Percentiles rank a stretch among this genome's conserved stretches.
Conservation (phyloP, 2,113 vertebrate genomes). For the Chiloscyllium plagiosum region DNA sequence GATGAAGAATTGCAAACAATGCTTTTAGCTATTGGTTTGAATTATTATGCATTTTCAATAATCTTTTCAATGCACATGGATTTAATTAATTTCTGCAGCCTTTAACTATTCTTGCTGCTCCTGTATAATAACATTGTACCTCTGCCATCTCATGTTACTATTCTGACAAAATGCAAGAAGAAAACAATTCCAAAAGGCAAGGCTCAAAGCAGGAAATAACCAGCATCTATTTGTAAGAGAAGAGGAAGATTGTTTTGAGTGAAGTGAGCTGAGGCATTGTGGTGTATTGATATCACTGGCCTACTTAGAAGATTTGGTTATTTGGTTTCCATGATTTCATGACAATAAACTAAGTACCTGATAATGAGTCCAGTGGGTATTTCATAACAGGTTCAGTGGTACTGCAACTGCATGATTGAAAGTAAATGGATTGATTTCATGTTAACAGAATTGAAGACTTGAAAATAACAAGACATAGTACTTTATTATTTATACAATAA, state of each 20-base stretch:
- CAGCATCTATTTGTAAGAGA: not conserved
- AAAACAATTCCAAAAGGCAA: not conserved
- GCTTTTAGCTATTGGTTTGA: not conserved
- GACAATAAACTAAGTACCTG: not conserved
- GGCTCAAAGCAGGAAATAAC: not conserved
- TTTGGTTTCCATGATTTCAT: not conserved
- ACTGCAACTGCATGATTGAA: not conserved
- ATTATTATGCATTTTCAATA: not conserved
- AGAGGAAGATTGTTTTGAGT: not conserved
- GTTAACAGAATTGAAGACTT: not conserved
- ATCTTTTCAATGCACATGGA: not conserved
- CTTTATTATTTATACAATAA: not conserved
- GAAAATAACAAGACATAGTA: not conserved
- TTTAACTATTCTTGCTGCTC: not conserved
- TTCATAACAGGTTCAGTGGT: slow-evolving; percentile 1
- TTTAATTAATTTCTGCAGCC: not conserved
- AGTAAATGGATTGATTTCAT: not conserved
- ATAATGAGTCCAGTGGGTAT: not conserved
- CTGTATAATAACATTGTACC: not conserved
- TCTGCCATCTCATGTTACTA: not conserved
- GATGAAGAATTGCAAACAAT: not conserved
- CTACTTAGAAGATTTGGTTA: not conserved
- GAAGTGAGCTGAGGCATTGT: not conserved
- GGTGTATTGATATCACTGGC: not conserved
- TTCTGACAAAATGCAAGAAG: not conserved